Base-by-base conservation (phyloP, 2,797 vertebrate genomes). In the Melanotaenia pygmaea region DNA sequence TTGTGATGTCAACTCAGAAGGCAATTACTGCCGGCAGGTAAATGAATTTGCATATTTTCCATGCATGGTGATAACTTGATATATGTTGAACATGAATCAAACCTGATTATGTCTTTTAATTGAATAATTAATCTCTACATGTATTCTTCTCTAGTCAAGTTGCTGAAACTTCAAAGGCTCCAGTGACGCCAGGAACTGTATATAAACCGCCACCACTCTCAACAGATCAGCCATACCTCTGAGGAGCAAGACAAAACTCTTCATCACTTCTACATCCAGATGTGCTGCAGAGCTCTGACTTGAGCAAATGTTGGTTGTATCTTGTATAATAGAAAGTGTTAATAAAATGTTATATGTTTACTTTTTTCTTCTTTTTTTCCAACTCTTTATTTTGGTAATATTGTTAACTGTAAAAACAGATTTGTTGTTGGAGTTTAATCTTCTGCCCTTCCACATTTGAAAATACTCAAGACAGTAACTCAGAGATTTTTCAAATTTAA, bases 141-240 rank as follows among this genome's bases (percentile, higher is more conserved):
- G 50, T 68, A 5, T 43, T 71, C 8, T 77, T 35, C 79, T 86
- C 18, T 61, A 95, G 97, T 72, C 88, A 96, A 62, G 87, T 69
- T 53, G 70, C 91, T 71, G 84, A 91, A 67, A 69, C 83, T 56
- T 34, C 82, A 1, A 99, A 96, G 86, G 89, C 51, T 28, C 92
- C 96, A 0, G 95, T 97, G 81, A 94, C 91, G 0, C 98, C 97
- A 0, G 97, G 96, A 12, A 26, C 82, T 6, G 63, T 68, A 0
- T 78, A 90, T 2, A 92, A 84, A 74, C 94, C 89, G 28, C 95
- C 94, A 67, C 66, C 93, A 0, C 91, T 99, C 34, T 99, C 98
- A 22, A 94, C 85, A 38, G 98, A 99, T 38, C 90, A 99, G 85
- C 97, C 97, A 0, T 97, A 96, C 67, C 92, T 98, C 82, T 97